Base-by-base conservation (phyloP, 1,140 invertebrate species). In the Drosophila oshimai region DNA sequence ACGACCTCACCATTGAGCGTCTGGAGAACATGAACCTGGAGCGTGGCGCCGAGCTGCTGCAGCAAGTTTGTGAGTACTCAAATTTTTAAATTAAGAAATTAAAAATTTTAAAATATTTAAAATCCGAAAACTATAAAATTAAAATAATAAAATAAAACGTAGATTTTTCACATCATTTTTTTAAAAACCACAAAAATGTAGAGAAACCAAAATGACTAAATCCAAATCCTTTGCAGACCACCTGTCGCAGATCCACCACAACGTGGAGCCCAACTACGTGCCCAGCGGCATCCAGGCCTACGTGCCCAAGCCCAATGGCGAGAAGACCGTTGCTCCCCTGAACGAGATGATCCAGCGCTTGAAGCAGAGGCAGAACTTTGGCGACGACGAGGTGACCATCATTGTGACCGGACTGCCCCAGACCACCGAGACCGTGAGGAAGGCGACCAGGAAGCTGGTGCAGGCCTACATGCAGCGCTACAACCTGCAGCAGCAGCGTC, bases 381-480 rank as follows among this genome's bases (percentile, higher is more conserved):
- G 83, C 26, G 36, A 88, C 41, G 76, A 90, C 9, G 89, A 90
- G 62, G 89, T 90, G 3, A 90, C 88, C 45, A 79, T 90, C 55
- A 73, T 90, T 31, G 65, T 90, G 10, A 88, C 88, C 34, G 89
- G 89, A n/a, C 46, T 90, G 37, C 89, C 79, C 49, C 46, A 75
- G 47, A 68, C 31, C 29, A 53, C 53, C 33, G 55, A 78, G 18
- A 68, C 65, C 4, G 77, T 83, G 4, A 61, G 71, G 57, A 74
- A 83, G 49, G 77, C 89, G 15, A 90, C 57, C 42, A 60, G 55
- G 17, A 84, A 90, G 42, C 36, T 90, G 28, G 64, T 90, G 12
- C 47, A 90, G 51, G 84, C 89, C 15, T 90, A 88, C 50, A 55
- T 80, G 50, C 74, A 90, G 47, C 89, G 81, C 26, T 90, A 90